phyloP scores from a whole-genome alignment of 2,113 vertebrate genomes.

The Romanogobio albipinnatus region DNA sequence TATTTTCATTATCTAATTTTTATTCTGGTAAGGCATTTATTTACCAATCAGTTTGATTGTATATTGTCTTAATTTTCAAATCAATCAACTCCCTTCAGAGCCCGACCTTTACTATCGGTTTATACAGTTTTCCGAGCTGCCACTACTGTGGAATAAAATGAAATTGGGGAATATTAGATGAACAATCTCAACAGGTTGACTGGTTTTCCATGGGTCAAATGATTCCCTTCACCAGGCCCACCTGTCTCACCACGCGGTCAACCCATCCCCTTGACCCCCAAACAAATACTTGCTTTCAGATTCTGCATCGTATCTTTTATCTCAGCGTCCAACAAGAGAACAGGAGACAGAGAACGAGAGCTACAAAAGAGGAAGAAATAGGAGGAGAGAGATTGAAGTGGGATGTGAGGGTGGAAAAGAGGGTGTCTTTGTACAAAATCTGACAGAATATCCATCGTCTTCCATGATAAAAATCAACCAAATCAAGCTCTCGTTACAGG shows the following conservation, averaged over 20 bases:
- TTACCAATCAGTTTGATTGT: background rate
- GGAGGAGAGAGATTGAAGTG: slow-evolving; percentile 36
- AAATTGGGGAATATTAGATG: background rate
- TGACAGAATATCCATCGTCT: slow-evolving; percentile 53
- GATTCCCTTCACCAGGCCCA: slow-evolving; percentile 62
- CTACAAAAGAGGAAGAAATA: slow-evolving; percentile 2
- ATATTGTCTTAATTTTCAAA: background rate
- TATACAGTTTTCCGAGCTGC: background rate
- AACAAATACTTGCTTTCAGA: slow-evolving; percentile 70
- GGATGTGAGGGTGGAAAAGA: slow-evolving; percentile 39
- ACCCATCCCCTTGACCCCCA: slow-evolving; percentile 57
- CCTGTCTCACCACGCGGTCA: slow-evolving; percentile 65
- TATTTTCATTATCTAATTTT: background rate
- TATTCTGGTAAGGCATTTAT: background rate
- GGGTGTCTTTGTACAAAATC: slow-evolving; percentile 20
- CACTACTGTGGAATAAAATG: background rate
- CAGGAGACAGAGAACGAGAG: background rate
- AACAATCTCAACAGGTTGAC: slow-evolving; percentile 48
- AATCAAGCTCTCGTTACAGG: slow-evolving; percentile 62
- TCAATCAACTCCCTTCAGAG: background rate
- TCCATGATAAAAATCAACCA: slow-evolving; percentile 65
- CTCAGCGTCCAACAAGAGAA: background rate
- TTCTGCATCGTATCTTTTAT: slow-evolving; percentile 41
- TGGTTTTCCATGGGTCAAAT: slow-evolving; percentile 58
- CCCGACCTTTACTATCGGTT: background rate